Evolutionary conservation across 2,888 invertebrate genomes (phyloP), one percentile per base, ranked within the genome.

Genomic region (Dendrolimus pini): DNA sequence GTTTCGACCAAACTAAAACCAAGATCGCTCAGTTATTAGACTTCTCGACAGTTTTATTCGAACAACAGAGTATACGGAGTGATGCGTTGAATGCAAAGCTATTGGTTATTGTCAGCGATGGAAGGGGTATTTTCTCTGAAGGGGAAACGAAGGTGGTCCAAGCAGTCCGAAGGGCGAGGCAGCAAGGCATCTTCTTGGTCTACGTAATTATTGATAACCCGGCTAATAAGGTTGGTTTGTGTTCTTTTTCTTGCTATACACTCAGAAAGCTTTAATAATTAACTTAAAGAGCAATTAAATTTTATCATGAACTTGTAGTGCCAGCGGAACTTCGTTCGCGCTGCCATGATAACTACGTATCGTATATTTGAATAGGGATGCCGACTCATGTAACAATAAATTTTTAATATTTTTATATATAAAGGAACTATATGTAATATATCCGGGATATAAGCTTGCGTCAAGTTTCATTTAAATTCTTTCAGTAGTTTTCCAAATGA

Each of bases 151-250:
- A 89, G 61, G 96, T 99, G 2, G 18, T 83, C 2, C 93, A 93
- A 65, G 95, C 98, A 0, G 95, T 99, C 0, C 92, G 97, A 69
- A 87, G 94, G 68, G 97, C 97, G 6, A 93, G 95, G 62, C 92
- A 96, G 57, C 93, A 94, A 58, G 94, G 96, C 53, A 94, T 99
- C 66, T 99, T 99, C 83, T 92, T 97, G 62, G 97, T 99, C 7
- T 99, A 99, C 78, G 94, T 99, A 56, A 95, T 99, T 63, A 94
- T 99, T 55, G 99, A 99, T 81, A 98, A 97, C 89, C 97, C 97
- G 8, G 93, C 94, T 64, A 96, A 95, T 79, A 96, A 97, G 93
- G 97, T 96, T 72, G 78, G 76, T 57, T 56, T 54, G 30, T 30
- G 30, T 30, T 30, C 6, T 30, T 18, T 18, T 18, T 30, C 6